These are phyloP conservation scores for Germaria angustata DNA, from an alignment of 2,888 invertebrate genomes.

Conservation along the genomic window DNA sequence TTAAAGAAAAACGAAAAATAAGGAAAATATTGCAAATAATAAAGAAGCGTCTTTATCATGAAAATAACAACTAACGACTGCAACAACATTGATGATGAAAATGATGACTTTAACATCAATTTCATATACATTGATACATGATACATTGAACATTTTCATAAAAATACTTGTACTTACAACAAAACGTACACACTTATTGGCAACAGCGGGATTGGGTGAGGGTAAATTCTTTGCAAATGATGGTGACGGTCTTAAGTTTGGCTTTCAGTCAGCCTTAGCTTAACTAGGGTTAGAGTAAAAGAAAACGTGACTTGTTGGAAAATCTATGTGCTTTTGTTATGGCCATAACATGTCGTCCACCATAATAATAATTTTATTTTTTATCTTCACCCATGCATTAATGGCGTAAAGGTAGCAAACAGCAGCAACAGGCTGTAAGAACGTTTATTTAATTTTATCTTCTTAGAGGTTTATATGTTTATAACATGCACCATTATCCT, in stretches of 20 bases:
- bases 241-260: slow-evolving; percentile 6
- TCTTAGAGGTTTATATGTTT: slow-evolving; percentile 52
- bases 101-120: slow-evolving; percentile 62
- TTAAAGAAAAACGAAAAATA: neutral
- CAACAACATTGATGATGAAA: slow-evolving; percentile 44
- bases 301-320: slow-evolving; percentile 62
- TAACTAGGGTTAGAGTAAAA: neutral
- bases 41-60: slow-evolving; percentile 39
- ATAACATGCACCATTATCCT: slow-evolving; percentile 45
- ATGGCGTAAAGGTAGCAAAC: slow-evolving; percentile 67
- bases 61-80: neutral
- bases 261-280: neutral
- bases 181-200: slow-evolving; percentile 15
- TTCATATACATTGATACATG: slow-evolving; percentile 50
- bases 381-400: slow-evolving; percentile 29
- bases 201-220: no score
- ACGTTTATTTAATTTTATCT: slow-evolving; percentile 24
- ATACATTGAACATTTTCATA: slow-evolving; percentile 57
- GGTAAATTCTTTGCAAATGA: slow-evolving; percentile 1
- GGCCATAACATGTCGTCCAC: slow-evolving; percentile 54
- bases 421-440: slow-evolving; percentile 55
- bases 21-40: neutral
- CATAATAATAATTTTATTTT: slow-evolving; percentile 60
- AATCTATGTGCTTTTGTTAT: slow-evolving; percentile 58
- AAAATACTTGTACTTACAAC: slow-evolving; percentile 1